These are phyloP conservation scores for Leptopterna dolabrata DNA, from an alignment of 2,888 invertebrate species.

Conservation along the genomic window DNA sequence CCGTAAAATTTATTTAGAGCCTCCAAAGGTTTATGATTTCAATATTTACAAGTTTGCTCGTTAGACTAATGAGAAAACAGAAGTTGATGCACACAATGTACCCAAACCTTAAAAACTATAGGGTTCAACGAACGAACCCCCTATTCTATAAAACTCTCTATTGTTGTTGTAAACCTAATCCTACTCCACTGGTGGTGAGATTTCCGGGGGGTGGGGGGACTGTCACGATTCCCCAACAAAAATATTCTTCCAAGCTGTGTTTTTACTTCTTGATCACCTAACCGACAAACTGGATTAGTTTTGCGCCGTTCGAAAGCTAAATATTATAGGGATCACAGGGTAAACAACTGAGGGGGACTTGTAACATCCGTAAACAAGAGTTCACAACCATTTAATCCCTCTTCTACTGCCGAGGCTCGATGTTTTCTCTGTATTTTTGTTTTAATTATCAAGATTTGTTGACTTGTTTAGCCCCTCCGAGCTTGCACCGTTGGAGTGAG, in stretches of 20 bases:
- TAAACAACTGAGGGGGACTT: background rate
- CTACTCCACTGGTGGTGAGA: background rate
- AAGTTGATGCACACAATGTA: too few species aligned
- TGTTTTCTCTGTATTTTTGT: background rate
- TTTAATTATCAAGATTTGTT: background rate
- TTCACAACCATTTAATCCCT: background rate
- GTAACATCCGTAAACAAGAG: background rate
- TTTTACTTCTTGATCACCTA: background rate
- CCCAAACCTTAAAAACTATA: too few species aligned
- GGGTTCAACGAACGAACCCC: too few species aligned
- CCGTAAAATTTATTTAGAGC: too few species aligned
- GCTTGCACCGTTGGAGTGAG: background rate
- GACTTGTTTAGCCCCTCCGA: background rate
- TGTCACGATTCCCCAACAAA: too few species aligned
- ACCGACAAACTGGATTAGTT: constrained; percentile 10
- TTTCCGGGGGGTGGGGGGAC: background rate
- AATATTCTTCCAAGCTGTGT: background rate
- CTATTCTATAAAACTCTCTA: too few species aligned
- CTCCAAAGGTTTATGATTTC: too few species aligned
- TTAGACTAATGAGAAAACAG: too few species aligned
- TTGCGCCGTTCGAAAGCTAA: background rate
- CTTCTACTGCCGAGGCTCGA: background rate
- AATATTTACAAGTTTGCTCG: too few species aligned
- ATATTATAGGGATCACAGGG: background rate
- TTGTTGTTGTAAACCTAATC: too few species aligned